These are phyloP conservation scores for Phlogophora meticulosa DNA, from an alignment of 2,888 invertebrate genomes.

Conservation along the genomic window DNA sequence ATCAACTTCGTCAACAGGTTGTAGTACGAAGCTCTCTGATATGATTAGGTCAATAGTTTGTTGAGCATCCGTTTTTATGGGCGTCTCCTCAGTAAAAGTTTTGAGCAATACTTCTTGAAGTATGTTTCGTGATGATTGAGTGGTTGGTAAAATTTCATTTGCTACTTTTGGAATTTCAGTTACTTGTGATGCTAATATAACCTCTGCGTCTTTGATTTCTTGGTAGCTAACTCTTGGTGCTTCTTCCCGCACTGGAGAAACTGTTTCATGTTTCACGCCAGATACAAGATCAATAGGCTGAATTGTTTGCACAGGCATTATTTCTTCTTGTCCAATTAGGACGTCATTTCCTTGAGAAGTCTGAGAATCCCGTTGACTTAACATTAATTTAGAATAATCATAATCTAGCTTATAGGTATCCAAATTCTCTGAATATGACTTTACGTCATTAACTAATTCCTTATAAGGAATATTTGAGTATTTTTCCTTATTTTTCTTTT, in stretches of 20 bases:
- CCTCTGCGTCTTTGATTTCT: slow-evolving; percentile 29
- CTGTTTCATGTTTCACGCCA: slow-evolving; percentile 8
- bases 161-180: background rate
- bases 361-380: slow-evolving; percentile 61
- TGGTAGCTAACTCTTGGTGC: slow-evolving; percentile 15
- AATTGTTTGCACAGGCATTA: background rate
- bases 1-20: slow-evolving; percentile 32
- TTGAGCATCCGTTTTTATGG: slow-evolving; percentile 24
- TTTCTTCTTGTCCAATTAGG: slow-evolving; percentile 3
- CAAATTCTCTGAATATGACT: slow-evolving; percentile 80
- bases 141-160: background rate
- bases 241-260: slow-evolving; percentile 9
- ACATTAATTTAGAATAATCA: slow-evolving; percentile 76
- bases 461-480: slow-evolving; percentile 76
- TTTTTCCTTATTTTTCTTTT: slow-evolving; percentile 63
- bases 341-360: slow-evolving; percentile 14
- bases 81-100: slow-evolving; percentile 5
- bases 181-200: slow-evolving; percentile 5
- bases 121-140: slow-evolving; percentile 1
- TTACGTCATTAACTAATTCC: slow-evolving; percentile 81
- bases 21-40: slow-evolving; percentile 19
- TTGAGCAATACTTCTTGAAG: slow-evolving; percentile 25
- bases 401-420: slow-evolving; percentile 80
- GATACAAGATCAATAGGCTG: slow-evolving; percentile 13
- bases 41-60: slow-evolving; percentile 34